Evolutionary conservation across 2,888 invertebrate species (phyloP), one percentile per base, ranked within the genome.

Genomic region (Tupiocoris notatus): DNA sequence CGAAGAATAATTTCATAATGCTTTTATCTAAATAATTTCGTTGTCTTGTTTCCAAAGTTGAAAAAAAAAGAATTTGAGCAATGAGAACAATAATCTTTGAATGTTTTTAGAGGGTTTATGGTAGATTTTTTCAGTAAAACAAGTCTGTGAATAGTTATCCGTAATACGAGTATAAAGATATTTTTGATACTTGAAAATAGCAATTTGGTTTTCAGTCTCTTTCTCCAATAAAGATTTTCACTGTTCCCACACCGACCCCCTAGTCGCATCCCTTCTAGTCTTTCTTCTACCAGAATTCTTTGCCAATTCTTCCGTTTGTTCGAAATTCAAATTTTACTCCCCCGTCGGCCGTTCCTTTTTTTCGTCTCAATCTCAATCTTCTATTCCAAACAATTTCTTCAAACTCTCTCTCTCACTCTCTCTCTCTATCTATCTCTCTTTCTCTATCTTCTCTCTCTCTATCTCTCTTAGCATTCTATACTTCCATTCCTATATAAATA

Each of bases 141-240:
- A 68, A 68, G 65, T 65, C 65, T 65, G 67, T 67, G 70, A 70
- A 70, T 70, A 61, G 59, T 17, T 70, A 70, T 70, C 59, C 70
- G 24, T 70, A 59, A 39, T 39, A 39, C 39, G 39, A 39, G 39
- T 70, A 70, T 70, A 61, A 70, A 70, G 61, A 70, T 70, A 70
- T 70, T 70, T 70, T 70, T 70, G 70, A 70, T 70, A 70, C 70
- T 58, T 70, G 70, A 70, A 61, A 70, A 70, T 70, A 70, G 70
- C 25, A 18, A 24, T 70, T 70, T 23, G 24, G 22, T 70, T 59
- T 39, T 12, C 39, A 39, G 39, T 39, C 24, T 59, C 24, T 70
- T 58, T 70, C 59, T 67, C 59, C 6, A 59, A 39, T 39, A 12
- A 39, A 39, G 39, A 39, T 59, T 3, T 59, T 18, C 59, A n/a